Evolutionary conservation across 2,797 vertebrate species (phyloP).

Genomic region (Gymnothorax javanicus): DNA sequence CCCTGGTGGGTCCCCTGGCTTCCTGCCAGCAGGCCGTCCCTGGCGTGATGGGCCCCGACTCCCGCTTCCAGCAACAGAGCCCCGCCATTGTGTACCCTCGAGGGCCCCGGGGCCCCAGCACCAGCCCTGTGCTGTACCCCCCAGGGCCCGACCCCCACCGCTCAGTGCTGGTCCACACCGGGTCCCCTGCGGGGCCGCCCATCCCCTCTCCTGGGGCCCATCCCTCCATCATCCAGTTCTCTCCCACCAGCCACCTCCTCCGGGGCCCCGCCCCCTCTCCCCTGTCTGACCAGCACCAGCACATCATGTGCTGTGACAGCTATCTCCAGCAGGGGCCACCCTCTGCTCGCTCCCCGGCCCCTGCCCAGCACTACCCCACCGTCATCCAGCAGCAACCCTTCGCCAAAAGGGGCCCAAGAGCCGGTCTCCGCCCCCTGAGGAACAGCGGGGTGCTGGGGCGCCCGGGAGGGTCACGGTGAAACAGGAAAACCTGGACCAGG

Average conservation of each 20-base stretch:
- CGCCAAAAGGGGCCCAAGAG: conserved; percentile 61
- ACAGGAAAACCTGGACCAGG: conserved; percentile 97
- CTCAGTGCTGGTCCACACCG: conserved; percentile 90
- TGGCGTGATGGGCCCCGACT: conserved; percentile 79
- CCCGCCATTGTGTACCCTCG: conserved; percentile 85
- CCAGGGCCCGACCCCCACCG: conserved; percentile 82
- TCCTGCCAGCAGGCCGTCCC: conserved; percentile 87
- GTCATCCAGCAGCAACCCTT: conserved; percentile 92
- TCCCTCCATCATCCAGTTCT: conserved; percentile 83
- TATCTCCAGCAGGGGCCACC: conserved; percentile 66
- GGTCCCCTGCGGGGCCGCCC: conserved; percentile 79
- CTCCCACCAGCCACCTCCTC: conserved; percentile 85
- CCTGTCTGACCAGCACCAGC: conserved; percentile 72
- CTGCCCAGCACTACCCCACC: conserved; percentile 77
- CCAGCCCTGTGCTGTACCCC: conserved; percentile 79
- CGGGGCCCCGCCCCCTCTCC: conserved; percentile 73
- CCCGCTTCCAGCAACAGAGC: conserved; percentile 87
- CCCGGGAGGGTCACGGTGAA: conserved; percentile 88
- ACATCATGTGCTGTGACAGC: conserved; percentile 88
- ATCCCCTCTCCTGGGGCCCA: conserved; percentile 77
- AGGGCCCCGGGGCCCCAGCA: conserved; percentile 79
- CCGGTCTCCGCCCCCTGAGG: conserved; percentile 63
- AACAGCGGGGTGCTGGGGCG: conserved; percentile 72
- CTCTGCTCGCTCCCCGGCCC: conserved; percentile 64
- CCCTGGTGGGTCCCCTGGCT: conserved; percentile 82